Conservation (phyloP, 2,888 invertebrate species). For the Drosophila infuscata region DNA sequence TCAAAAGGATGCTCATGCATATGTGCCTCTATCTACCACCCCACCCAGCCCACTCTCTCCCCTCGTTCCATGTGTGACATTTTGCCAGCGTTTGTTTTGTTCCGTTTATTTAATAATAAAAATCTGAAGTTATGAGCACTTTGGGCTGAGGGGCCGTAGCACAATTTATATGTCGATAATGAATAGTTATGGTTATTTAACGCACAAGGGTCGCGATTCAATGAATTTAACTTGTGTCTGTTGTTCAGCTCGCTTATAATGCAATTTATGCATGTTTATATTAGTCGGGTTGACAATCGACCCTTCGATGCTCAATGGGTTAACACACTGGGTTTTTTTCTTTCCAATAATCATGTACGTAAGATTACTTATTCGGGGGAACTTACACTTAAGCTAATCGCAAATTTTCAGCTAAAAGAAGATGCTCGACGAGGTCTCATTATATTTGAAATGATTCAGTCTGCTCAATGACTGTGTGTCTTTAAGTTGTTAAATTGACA, state of each 20-base stretch:
- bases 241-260: constrained; percentile 73
- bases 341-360: background rate
- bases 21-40: constrained; percentile 25
- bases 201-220: constrained; percentile 47
- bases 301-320: constrained; percentile 51
- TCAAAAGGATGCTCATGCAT: constrained; percentile 71
- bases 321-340: constrained; percentile 32
- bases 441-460: background rate
- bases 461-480: background rate
- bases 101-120: constrained; percentile 77
- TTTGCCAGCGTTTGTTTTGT: constrained; percentile 60
- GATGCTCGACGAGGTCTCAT: background rate
- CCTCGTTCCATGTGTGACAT: constrained; percentile 55
- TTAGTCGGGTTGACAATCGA: constrained; percentile 43
- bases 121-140: constrained; percentile 80
- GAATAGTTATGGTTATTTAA: constrained; percentile 80
- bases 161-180: constrained; percentile 77
- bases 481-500: background rate
- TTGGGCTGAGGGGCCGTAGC: constrained; percentile 32
- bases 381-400: background rate
- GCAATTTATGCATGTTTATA: constrained; percentile 77
- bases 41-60: background rate
- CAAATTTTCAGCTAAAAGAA: background rate
- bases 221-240: constrained; percentile 57
- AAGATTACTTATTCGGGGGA: constrained; percentile 18